Evolutionary conservation across 2,113 vertebrate species (phyloP).

Genomic region (Chauna torquata): DNA sequence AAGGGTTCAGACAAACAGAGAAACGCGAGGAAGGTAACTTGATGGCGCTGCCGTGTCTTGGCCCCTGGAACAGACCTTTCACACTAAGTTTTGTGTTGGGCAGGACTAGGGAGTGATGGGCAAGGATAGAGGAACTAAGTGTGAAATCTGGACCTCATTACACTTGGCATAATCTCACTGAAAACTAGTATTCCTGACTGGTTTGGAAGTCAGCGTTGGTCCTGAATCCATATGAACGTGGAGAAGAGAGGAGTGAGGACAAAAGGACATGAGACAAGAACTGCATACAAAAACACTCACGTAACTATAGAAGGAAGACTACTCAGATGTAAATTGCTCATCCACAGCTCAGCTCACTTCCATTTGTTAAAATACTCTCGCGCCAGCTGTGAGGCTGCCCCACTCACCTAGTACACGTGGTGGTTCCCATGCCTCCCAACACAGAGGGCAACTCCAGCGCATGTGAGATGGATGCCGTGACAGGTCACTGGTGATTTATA

Average conservation of each 20-base stretch:
- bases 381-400: not conserved
- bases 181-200: not conserved
- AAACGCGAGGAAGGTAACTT: not conserved
- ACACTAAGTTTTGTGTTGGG: not conserved
- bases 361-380: slow-evolving; percentile 21
- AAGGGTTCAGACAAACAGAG: not conserved
- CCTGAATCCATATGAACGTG: accelerated
- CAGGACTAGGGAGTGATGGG: not conserved
- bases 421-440: slow-evolving; percentile 1
- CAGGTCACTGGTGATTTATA: slow-evolving; percentile 65
- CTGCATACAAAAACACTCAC: not conserved
- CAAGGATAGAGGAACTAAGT: not conserved
- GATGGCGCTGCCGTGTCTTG: not conserved
- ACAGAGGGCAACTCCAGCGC: slow-evolving; percentile 32
- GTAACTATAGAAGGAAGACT: not conserved
- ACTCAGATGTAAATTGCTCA: not conserved
- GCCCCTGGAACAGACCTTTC: not conserved
- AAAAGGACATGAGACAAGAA: not conserved
- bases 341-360: not conserved
- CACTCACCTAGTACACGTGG: not conserved
- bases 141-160: not conserved
- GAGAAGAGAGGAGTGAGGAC: no score
- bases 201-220: not conserved
- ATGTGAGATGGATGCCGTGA: slow-evolving; percentile 55
- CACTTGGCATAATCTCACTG: not conserved